Base-by-base conservation (phyloP, 2,113 vertebrate genomes). In the Phoxinus phoxinus region DNA sequence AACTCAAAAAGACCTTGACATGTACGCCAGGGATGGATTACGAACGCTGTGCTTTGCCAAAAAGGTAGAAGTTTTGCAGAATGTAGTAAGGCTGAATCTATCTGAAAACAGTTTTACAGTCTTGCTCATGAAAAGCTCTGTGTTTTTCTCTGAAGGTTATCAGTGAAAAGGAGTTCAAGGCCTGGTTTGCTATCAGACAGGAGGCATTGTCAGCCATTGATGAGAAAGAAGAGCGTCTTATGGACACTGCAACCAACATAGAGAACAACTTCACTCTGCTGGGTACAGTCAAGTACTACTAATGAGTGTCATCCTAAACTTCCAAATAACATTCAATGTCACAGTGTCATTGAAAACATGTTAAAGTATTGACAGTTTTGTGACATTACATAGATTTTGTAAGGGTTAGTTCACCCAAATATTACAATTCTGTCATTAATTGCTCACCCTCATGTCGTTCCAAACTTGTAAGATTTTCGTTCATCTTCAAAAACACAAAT, bases 21-120 rank as follows among this genome's bases (percentile, higher is more conserved):
- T 80, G 86, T 99, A 98, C 79, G 97, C 96, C 32, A 94, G 91
- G 88, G 94, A 97, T 0, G 97, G 98, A 11, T 94, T 99, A 15
- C 89, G 97, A 3, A 99, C 97, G 0, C 90, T 99, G 67, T 98
- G 98, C 88, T 95, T 99, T 5, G 92, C 96, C 87, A 99, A 96
- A 91, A 98, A 98, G 96, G 98, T 98, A 82, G 17, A 87, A 88
- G 46, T 21, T 77, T 30, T 23, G 27, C 0, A 21, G 7, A 35
- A 35, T 27, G 11, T n/a, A 46, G 35, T 13, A 2, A 13, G 15
- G 59, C 77, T 11, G 37, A 61, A 11, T 79, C 53, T 58, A 71
- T 51, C 61, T 27, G 27, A 81, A 46, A 81, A 12, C 35, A 25
- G 58, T 37, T 21, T 58, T 32, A 32, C 23, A 15, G 77, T 41